Evolutionary conservation across 2,888 invertebrate species (phyloP).

Genomic region (Tenthredo amoena): DNA sequence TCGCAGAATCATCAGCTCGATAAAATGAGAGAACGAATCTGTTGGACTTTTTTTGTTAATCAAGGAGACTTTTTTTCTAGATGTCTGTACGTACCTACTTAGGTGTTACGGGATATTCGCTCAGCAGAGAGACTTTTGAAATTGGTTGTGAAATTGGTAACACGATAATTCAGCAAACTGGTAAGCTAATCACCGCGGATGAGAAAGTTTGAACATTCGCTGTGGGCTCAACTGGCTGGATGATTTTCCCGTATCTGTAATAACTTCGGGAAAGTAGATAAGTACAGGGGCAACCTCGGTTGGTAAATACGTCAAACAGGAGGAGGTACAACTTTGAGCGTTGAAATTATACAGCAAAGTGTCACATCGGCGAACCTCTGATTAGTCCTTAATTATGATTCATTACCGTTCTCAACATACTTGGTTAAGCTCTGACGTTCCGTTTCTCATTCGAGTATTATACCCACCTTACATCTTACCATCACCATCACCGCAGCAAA

Average conservation of each 20-base stretch:
- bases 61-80: not conserved
- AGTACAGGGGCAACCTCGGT: conserved; percentile 11
- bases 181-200: conserved; percentile 25
- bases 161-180: conserved; percentile 25
- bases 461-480: not conserved
- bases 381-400: conserved; percentile 37
- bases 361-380: conserved; percentile 6
- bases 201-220: conserved; percentile 22
- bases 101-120: not conserved
- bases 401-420: not conserved
- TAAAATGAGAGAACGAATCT: not conserved
- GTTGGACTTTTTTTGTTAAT: not conserved
- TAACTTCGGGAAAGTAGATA: conserved; percentile 16
- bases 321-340: not conserved
- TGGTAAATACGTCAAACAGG: not conserved
- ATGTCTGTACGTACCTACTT: not conserved
- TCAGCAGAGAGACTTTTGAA: not conserved
- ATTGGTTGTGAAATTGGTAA: conserved; percentile 14
- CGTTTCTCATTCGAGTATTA: not conserved
- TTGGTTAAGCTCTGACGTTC: not conserved
- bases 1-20: not conserved
- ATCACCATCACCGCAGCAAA: not conserved
- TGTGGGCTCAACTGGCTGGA: conserved; percentile 18
- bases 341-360: conserved; percentile 27
- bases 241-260: conserved; percentile 28